Evolutionary conservation across 53 echinoderm and acorn worm genomes (phyloP).

Genomic region (Arbacia lixula): DNA sequence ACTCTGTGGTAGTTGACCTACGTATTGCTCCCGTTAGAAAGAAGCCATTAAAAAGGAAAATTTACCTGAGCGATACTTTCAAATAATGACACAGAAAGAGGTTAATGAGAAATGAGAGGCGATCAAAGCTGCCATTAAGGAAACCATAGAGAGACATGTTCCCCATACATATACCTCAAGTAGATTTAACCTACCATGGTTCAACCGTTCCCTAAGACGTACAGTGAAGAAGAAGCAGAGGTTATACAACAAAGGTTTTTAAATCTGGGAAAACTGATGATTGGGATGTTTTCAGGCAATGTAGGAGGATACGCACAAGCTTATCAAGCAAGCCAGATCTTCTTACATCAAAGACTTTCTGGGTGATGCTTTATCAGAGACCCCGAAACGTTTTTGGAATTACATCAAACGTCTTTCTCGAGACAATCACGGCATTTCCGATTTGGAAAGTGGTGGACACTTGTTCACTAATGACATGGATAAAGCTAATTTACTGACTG

Average conservation of each 20-base stretch:
- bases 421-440: background rate
- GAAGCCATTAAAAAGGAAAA: constrained; percentile 25
- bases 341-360: constrained; percentile 12
- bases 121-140: constrained; percentile 14
- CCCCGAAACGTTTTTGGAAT: background rate
- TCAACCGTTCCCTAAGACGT: background rate
- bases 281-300: constrained; percentile 16
- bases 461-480: background rate
- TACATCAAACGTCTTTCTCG: background rate
- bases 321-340: constrained; percentile 22
- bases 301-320: constrained; percentile 6
- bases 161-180: background rate
- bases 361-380: background rate
- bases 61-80: constrained; percentile 32
- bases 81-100: background rate
- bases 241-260: background rate
- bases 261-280: background rate
- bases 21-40: constrained; percentile 35
- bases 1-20: constrained; percentile 44
- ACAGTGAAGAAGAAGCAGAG: background rate
- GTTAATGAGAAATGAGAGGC: constrained; percentile 40
- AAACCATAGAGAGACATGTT: constrained; percentile 26
- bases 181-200: background rate
- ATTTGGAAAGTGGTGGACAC: background rate
- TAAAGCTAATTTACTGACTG: constrained; percentile 20